phyloP scores from a whole-genome alignment of 1,140 invertebrate genomes.

The Zaprionus capensis region DNA sequence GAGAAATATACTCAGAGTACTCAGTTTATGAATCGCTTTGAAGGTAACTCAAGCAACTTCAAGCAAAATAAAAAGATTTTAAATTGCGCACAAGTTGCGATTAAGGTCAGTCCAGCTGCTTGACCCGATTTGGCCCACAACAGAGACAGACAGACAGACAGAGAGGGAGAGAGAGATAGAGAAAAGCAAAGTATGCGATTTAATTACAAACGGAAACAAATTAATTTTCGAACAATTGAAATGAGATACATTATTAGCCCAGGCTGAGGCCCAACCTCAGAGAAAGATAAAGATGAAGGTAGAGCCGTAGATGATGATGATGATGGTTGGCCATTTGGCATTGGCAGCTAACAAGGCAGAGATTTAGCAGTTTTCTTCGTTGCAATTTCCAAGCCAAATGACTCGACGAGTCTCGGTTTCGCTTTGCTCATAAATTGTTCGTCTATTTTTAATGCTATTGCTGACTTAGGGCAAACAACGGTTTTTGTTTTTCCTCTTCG shows the following conservation, averaged over 20 bases:
- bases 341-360: constrained; percentile 26
- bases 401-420: constrained; percentile 1
- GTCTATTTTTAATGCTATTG: constrained; percentile 31
- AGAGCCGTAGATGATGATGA: constrained; percentile 13
- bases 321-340: background rate
- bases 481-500: constrained; percentile 18
- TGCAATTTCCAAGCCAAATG: constrained; percentile 25
- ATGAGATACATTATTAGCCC: constrained; percentile 61
- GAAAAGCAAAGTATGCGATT: constrained; percentile 37
- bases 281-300: constrained; percentile 12
- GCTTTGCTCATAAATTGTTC: constrained; percentile 37
- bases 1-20: constrained; percentile 31
- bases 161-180: constrained; percentile 10
- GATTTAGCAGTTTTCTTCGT: constrained; percentile 7
- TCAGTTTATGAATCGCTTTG: constrained; percentile 20
- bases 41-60: constrained; percentile 44
- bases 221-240: constrained; percentile 70
- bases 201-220: constrained; percentile 72
- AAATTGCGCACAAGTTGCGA: constrained; percentile 59
- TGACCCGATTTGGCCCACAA: constrained; percentile 41
- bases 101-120: constrained; percentile 54
- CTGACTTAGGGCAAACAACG: constrained; percentile 35
- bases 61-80: constrained; percentile 22
- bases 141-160: background rate
- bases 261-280: constrained; percentile 6